A percentile compares a stretch with the other conserved stretches of the same genome.
Evolutionary conservation across 1,140 invertebrate genomes (phyloP).

Genomic region (Lasioglossum albipes): DNA sequence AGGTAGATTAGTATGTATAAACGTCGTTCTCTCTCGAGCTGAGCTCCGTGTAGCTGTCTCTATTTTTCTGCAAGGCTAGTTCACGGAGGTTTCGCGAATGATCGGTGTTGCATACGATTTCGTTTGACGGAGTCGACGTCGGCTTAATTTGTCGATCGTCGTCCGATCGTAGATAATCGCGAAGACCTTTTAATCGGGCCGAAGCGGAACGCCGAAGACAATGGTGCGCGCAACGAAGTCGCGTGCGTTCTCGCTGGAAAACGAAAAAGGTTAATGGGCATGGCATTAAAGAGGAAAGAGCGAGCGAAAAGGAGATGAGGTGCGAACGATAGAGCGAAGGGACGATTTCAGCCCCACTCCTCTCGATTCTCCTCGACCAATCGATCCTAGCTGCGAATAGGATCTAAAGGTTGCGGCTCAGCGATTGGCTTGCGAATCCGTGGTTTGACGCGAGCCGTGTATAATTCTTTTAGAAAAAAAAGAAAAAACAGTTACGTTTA

Average conservation of each 20-base stretch:
- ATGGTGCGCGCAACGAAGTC: constrained; percentile 13
- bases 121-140: too few species aligned
- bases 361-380: constrained; percentile 15
- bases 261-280: constrained; percentile 33
- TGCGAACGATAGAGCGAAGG: constrained; percentile 43
- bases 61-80: too few species aligned
- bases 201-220: neutral
- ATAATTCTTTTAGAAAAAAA: too few species aligned
- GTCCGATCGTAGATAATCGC: neutral
- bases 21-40: too few species aligned
- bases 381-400: constrained; percentile 21
- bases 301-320: constrained; percentile 35
- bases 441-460: neutral
- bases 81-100: too few species aligned
- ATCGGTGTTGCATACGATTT: too few species aligned
- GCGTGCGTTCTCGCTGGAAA: neutral
- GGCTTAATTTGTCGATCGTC: neutral
- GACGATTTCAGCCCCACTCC: constrained; percentile 22
- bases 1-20: too few species aligned
- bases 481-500: neutral
- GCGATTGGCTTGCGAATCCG: neutral
- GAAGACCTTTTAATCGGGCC: neutral
- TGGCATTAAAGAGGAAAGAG: constrained; percentile 30
- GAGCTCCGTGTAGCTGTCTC: too few species aligned
- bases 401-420: constrained; percentile 13